Conservation (phyloP, 1,140 invertebrate species). For the Popillia japonica region DNA sequence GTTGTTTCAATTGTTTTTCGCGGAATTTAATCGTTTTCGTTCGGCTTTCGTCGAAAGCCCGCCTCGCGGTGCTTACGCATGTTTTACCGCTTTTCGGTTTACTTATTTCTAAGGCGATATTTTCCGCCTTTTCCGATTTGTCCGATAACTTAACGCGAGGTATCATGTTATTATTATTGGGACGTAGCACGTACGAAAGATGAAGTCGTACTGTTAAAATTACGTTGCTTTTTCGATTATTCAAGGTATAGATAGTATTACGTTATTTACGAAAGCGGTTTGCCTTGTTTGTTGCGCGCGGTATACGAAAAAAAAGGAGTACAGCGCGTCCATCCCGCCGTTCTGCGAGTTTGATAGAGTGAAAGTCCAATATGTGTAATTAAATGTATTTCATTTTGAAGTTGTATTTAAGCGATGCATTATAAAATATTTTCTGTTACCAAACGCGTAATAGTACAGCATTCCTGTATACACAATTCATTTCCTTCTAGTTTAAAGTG, state of each 20-base stretch:
- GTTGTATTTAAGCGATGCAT: background rate
- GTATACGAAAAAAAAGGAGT: background rate
- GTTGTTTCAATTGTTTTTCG: conserved; percentile 21
- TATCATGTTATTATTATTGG: conserved; percentile 1
- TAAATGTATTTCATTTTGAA: background rate
- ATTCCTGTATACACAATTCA: too few species aligned
- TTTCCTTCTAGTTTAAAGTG: too few species aligned
- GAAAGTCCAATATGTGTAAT: conserved; percentile 6
- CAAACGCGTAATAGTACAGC: too few species aligned
- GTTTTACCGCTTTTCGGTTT: background rate
- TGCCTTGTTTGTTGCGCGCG: conserved; percentile 11
- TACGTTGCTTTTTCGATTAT: background rate
- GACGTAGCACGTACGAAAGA: background rate
- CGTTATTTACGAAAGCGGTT: conserved; percentile 3
- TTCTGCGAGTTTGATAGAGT: conserved; percentile 12
- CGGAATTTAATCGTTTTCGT: conserved; percentile 14
- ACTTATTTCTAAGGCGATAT: background rate
- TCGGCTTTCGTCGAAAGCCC: conserved; percentile 6
- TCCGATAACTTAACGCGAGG: conserved; percentile 14
- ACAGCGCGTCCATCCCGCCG: background rate
- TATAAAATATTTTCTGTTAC: too few species aligned
- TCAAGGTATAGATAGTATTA: background rate
- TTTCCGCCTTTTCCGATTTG: background rate
- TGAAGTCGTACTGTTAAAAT: conserved; percentile 16
- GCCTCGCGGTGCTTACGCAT: conserved; percentile 24